These are phyloP conservation scores for Nansenia antarctica DNA, from an alignment of 2,113 vertebrate species.

Conservation along the genomic window DNA sequence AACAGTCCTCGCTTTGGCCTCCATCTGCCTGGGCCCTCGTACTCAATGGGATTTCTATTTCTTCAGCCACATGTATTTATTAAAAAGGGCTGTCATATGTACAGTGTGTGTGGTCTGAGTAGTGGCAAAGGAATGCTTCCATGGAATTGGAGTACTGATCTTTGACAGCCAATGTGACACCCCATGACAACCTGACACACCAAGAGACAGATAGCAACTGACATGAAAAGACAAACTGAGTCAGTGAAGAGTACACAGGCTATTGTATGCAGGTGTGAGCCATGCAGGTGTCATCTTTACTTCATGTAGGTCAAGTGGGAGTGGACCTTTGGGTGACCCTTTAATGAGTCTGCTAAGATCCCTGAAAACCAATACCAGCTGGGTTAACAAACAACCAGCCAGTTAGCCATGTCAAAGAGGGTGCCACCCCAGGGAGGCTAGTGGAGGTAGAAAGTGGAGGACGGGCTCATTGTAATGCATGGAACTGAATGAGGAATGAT, in stretches of 20 bases:
- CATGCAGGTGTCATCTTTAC: too few species aligned
- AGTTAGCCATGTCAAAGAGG: too few species aligned
- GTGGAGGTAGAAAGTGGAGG: too few species aligned
- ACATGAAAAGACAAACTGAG: background rate
- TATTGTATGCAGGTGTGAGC: constrained; percentile 48
- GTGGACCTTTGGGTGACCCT: constrained; percentile 72
- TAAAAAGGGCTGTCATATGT: background rate
- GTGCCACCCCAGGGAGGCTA: too few species aligned
- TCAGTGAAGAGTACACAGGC: constrained; percentile 31
- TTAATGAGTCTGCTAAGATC: constrained; percentile 56
- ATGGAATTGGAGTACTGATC: background rate
- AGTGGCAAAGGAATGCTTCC: background rate
- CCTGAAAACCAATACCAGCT: constrained; percentile 57
- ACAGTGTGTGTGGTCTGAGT: background rate
- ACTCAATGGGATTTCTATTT: background rate
- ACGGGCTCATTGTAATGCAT: too few species aligned
- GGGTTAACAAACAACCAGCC: constrained; percentile 55
- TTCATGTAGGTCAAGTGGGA: constrained; percentile 35
- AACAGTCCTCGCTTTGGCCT: constrained; percentile 2
- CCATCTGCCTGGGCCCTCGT: background rate
- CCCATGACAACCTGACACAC: background rate
- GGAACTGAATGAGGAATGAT: too few species aligned
- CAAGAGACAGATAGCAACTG: background rate
- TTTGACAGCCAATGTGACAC: background rate
- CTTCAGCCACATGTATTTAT: background rate